Conservation (phyloP, 2,113 vertebrate genomes). For the Pelusios castaneus region DNA sequence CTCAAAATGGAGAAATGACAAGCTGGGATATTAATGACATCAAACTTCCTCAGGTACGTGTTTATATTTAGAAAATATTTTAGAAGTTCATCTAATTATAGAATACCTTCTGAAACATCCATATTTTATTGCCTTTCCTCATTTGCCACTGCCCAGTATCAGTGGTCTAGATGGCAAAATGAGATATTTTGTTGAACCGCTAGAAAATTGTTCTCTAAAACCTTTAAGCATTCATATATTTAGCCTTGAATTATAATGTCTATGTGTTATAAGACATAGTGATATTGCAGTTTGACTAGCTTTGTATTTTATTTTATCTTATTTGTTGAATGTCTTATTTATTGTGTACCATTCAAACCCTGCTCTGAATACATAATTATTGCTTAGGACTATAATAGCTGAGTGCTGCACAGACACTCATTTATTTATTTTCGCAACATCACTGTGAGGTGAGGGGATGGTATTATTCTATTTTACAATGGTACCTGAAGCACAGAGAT, state of each 20-base stretch:
- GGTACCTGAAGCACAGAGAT: neutral
- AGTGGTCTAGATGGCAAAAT: neutral
- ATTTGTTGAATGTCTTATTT: neutral
- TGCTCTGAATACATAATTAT: neutral
- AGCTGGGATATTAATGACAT: slow-evolving; percentile 86
- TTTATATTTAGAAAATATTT: neutral
- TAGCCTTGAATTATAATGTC: neutral
- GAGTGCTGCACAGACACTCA: neutral
- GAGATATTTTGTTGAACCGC: neutral
- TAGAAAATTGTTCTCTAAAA: neutral
- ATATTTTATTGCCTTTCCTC: neutral
- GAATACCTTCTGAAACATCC: neutral
- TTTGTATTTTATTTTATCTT: neutral
- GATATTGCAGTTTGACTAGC: neutral
- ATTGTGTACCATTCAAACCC: neutral
- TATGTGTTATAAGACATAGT: neutral
- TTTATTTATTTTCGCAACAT: neutral
- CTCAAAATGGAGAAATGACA: slow-evolving; percentile 39
- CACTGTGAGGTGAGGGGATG: neutral
- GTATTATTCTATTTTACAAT: neutral
- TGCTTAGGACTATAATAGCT: neutral
- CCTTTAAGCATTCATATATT: neutral
- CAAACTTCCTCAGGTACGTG: slow-evolving; percentile 82
- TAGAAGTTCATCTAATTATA: neutral
- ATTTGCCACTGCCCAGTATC: neutral